These are phyloP conservation scores for Pogonocichla stellata DNA, from an alignment of 2,113 vertebrate species.

Conservation along the genomic window DNA sequence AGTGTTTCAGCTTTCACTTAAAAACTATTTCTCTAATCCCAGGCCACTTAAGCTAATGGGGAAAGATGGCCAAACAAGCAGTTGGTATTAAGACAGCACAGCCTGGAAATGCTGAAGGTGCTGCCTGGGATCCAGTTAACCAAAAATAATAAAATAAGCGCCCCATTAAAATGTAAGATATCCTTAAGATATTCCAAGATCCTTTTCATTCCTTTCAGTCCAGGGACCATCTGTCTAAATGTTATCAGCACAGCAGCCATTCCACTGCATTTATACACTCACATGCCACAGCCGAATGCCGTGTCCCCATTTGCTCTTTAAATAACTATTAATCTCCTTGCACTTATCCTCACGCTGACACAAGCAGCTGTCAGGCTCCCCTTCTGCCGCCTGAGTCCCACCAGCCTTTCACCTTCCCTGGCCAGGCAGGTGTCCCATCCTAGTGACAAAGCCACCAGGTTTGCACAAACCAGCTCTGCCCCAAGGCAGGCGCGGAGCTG, in stretches of 20 bases:
- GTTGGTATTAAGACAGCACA: background rate
- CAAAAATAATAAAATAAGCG: background rate
- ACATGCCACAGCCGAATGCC: slow-evolving; percentile 84
- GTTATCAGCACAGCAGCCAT: slow-evolving; percentile 65
- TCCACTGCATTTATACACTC: slow-evolving; percentile 80
- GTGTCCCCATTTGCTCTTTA: slow-evolving; percentile 83
- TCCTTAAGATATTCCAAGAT: slow-evolving; percentile 17
- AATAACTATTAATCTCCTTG: slow-evolving; percentile 87
- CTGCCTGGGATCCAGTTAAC: background rate
- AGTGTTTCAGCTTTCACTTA: slow-evolving; percentile 44
- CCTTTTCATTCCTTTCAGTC: slow-evolving; percentile 69
- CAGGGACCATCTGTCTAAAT: slow-evolving; percentile 71
- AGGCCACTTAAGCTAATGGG: background rate
- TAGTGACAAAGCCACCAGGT: background rate
- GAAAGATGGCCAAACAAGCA: background rate
- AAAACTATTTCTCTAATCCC: slow-evolving; percentile 22
- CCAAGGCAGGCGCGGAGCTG: slow-evolving; percentile 36
- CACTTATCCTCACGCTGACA: slow-evolving; percentile 81
- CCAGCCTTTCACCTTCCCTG: slow-evolving; percentile 36
- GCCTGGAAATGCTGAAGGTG: background rate
- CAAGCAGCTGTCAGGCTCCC: slow-evolving; percentile 82
- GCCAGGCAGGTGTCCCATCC: slow-evolving; percentile 70
- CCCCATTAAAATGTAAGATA: slow-evolving; percentile 19
- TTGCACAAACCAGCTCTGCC: background rate
- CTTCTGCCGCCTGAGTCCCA: background rate